Evolutionary conservation across 2,113 vertebrate species (phyloP).

Genomic region (Ivindomyrus marchei): DNA sequence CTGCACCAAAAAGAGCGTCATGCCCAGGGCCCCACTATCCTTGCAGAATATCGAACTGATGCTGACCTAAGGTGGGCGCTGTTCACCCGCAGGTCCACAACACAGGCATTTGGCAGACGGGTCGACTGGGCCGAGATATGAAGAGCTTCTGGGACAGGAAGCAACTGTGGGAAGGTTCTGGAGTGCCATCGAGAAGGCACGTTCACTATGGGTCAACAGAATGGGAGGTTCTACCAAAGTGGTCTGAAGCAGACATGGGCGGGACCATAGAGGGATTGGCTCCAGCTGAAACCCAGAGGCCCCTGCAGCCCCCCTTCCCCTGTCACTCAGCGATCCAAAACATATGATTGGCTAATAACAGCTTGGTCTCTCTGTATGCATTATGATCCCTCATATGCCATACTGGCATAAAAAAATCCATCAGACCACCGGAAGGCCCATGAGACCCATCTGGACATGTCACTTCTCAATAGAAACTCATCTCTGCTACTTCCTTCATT

Average conservation of each 20-base stretch:
- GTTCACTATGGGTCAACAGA: not conserved
- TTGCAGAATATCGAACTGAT: not conserved
- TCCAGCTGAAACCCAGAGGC: not conserved
- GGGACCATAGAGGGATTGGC: not conserved
- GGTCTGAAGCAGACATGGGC: not conserved
- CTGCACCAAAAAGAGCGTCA: not conserved
- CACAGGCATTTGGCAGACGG: not conserved
- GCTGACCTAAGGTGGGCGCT: not conserved
- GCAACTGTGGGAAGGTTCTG: not conserved
- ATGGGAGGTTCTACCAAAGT: not conserved
- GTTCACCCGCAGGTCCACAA: not conserved
- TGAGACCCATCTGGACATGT: not conserved
- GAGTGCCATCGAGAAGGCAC: not conserved
- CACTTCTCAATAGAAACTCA: not conserved
- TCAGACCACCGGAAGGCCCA: not conserved
- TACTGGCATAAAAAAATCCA: not conserved
- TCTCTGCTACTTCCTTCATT: not conserved
- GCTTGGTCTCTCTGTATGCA: not conserved
- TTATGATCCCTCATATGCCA: not conserved
- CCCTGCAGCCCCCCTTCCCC: not conserved
- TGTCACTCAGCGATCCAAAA: not conserved
- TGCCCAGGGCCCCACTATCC: not conserved
- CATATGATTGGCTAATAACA: not conserved
- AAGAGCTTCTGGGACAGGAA: not conserved
- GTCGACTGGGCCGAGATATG: not conserved